These are phyloP conservation scores for Serrognathus titanus DNA, from an alignment of 2,888 invertebrate species.

Conservation along the genomic window DNA sequence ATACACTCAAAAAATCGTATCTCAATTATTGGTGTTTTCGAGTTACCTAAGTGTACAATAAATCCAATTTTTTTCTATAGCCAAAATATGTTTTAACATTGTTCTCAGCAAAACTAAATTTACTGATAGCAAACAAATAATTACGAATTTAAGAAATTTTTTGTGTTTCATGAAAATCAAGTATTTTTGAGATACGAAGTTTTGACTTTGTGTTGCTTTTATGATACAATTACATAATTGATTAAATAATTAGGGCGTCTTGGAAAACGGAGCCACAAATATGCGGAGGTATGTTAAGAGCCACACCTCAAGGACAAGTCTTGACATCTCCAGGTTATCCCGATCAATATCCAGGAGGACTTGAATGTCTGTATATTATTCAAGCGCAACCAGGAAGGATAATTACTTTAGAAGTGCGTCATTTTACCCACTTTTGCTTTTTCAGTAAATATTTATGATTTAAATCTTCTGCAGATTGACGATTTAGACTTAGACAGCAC, in stretches of 20 bases:
- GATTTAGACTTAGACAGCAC: slow-evolving; percentile 79
- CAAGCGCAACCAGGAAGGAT: slow-evolving; percentile 88
- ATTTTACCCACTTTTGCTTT: neutral
- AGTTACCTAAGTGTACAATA: neutral
- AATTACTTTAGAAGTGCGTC: slow-evolving; percentile 76
- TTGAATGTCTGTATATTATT: slow-evolving; percentile 91
- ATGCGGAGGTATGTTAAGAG: slow-evolving; percentile 84
- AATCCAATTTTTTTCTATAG: slow-evolving; percentile 11
- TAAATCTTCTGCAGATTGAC: slow-evolving; percentile 57
- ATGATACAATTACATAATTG: neutral
- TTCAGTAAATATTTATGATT: neutral
- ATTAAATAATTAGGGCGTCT: slow-evolving; percentile 59
- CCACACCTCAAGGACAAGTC: slow-evolving; percentile 84
- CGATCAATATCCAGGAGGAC: slow-evolving; percentile 89
- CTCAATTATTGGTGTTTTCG: neutral
- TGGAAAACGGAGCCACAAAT: slow-evolving; percentile 94
- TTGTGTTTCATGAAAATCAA: too few species aligned
- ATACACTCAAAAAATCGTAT: too few species aligned
- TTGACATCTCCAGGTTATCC: slow-evolving; percentile 91
- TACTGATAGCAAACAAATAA: too few species aligned
- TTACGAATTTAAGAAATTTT: too few species aligned
- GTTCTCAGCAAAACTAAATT: too few species aligned
- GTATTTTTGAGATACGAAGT: too few species aligned
- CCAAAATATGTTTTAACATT: too few species aligned
- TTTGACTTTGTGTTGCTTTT: too few species aligned